phyloP scores from a whole-genome alignment of 2,113 vertebrate genomes.

The Psophia crepitans region DNA sequence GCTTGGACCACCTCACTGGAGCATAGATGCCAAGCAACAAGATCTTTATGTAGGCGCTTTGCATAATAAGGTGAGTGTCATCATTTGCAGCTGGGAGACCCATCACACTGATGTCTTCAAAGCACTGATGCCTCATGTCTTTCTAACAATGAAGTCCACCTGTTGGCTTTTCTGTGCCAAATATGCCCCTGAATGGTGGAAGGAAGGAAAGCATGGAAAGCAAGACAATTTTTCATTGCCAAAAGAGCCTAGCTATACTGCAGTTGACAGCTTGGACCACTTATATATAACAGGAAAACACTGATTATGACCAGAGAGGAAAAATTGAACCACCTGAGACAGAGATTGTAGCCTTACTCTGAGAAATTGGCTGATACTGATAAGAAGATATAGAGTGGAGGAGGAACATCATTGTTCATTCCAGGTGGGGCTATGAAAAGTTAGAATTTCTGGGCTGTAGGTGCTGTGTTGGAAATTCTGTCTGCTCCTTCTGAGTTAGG shows the following conservation, averaged over 20 bases:
- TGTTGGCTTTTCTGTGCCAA: constrained; percentile 20
- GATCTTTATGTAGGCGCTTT: background rate
- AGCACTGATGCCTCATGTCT: background rate
- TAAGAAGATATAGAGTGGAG: background rate
- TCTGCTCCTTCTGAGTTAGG: background rate
- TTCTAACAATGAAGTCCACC: background rate
- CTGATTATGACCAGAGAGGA: background rate
- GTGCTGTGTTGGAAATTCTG: background rate
- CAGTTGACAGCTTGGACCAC: constrained; percentile 16
- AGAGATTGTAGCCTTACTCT: background rate
- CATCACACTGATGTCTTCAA: background rate
- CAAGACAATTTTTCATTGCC: background rate
- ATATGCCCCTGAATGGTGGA: background rate
- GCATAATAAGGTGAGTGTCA: background rate
- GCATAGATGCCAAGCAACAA: background rate
- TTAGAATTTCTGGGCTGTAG: background rate
- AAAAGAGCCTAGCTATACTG: background rate
- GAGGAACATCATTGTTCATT: background rate
- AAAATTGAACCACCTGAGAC: background rate
- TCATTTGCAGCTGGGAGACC: background rate
- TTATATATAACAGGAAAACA: background rate
- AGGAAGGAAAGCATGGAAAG: background rate
- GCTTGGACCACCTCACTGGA: background rate
- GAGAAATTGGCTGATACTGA: background rate
- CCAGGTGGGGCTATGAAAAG: constrained; percentile 10